phyloP scores from a whole-genome alignment of 2,797 vertebrate species.

The Pogonophryne albipinna region DNA sequence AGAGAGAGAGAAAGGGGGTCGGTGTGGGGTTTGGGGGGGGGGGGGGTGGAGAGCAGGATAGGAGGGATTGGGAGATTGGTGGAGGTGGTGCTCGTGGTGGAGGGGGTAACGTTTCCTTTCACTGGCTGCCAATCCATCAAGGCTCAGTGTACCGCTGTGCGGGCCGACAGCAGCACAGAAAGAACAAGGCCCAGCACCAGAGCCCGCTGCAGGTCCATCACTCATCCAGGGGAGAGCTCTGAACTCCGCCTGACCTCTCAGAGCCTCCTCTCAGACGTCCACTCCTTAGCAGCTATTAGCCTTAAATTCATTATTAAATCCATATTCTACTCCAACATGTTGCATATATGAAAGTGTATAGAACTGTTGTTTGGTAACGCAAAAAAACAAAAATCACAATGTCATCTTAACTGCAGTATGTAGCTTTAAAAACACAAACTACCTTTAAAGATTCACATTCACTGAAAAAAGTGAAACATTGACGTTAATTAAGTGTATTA shows the following conservation, averaged over 20 bases:
- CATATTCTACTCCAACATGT: no score
- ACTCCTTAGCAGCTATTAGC: conserved; percentile 82
- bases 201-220: conserved; percentile 90
- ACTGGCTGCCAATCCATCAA: conserved; percentile 97
- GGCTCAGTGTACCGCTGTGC: conserved; percentile 94
- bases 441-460: no score
- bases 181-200: conserved; percentile 90
- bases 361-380: no score
- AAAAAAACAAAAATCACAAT: no score
- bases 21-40: not conserved
- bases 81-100: conserved; percentile 43
- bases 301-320: conserved; percentile 14
- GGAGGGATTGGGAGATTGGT: conserved; percentile 36
- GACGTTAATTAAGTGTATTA: no score
- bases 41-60: not conserved
- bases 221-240: conserved; percentile 86
- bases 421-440: no score
- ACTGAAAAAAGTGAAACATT: no score
- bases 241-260: conserved; percentile 95
- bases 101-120: conserved; percentile 91
- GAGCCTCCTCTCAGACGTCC: conserved; percentile 84
- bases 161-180: conserved; percentile 89
- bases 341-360: no score
- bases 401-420: no score
- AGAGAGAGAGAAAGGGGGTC: not conserved